Percentiles rank a stretch among this genome's conserved stretches.
Conservation (phyloP, 2,797 vertebrate species). For the Serranus cabrilla region DNA sequence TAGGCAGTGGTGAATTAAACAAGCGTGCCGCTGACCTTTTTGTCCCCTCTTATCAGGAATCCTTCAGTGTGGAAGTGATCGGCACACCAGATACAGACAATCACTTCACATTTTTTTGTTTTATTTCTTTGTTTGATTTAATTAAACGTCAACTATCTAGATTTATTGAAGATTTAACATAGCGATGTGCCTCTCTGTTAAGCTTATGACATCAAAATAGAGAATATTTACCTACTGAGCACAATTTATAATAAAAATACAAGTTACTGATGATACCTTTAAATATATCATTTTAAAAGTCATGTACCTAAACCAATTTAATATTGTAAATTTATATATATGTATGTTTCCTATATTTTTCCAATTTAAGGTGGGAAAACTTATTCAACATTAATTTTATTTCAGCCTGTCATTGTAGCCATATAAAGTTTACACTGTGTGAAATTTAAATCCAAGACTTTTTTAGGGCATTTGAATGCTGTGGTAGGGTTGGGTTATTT, state of each 20-base stretch:
- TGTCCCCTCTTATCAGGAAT: slow-evolving; percentile 77
- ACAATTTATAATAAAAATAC: neutral
- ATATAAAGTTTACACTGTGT: no score
- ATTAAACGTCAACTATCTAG: slow-evolving; percentile 69
- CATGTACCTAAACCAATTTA: no score
- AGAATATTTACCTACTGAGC: neutral
- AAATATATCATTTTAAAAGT: neutral
- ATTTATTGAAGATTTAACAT: slow-evolving; percentile 65
- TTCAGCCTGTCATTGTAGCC: no score
- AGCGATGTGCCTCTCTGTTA: slow-evolving; percentile 30
- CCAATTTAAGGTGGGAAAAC: no score
- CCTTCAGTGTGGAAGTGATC: slow-evolving; percentile 68
- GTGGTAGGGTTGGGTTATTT: no score
- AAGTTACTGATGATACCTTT: neutral
- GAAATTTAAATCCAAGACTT: no score
- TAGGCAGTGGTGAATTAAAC: slow-evolving; percentile 67
- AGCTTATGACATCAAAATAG: slow-evolving; percentile 11
- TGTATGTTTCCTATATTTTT: no score
- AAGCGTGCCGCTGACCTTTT: slow-evolving; percentile 70
- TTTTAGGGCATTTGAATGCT: no score
- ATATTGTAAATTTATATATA: no score
- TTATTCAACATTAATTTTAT: no score
- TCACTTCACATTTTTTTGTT: slow-evolving; percentile 55
- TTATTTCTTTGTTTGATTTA: slow-evolving; percentile 78
- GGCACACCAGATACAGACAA: slow-evolving; percentile 67